Conservation (phyloP, 2,797 vertebrate species). For the Arctocebus calabarensis region DNA sequence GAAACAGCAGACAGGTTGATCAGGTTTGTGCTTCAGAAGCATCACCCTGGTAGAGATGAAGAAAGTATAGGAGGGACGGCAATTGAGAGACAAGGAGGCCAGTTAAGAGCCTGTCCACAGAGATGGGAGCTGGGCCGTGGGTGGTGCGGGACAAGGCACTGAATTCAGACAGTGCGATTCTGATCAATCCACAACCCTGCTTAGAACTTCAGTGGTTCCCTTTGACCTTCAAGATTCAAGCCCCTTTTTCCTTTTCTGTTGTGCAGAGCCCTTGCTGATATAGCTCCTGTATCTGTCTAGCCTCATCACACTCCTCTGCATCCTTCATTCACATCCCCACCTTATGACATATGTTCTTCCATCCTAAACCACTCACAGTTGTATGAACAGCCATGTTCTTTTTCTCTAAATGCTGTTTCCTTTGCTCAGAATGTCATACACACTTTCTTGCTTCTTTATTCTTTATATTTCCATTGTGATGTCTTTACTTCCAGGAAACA, state of each 20-base stretch:
- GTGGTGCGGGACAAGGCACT: not conserved
- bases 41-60: not conserved
- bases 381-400: not conserved
- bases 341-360: not conserved
- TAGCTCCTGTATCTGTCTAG: not conserved
- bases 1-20: not conserved
- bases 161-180: not conserved
- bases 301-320: not conserved
- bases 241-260: not conserved
- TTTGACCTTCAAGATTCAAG: not conserved
- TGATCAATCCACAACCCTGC: not conserved
- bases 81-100: not conserved
- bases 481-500: not conserved
- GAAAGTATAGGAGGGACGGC: not conserved
- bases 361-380: not conserved
- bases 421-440: not conserved
- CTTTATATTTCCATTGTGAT: not conserved
- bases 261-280: not conserved
- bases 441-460: not conserved
- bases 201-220: not conserved
- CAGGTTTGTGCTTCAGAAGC: not conserved
- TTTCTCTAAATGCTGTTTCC: not conserved
- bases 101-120: not conserved
- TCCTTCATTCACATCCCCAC: not conserved
- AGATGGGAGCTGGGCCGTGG: accelerated